phyloP scores from a whole-genome alignment of 2,888 invertebrate genomes.

The Machimus rusticus region DNA sequence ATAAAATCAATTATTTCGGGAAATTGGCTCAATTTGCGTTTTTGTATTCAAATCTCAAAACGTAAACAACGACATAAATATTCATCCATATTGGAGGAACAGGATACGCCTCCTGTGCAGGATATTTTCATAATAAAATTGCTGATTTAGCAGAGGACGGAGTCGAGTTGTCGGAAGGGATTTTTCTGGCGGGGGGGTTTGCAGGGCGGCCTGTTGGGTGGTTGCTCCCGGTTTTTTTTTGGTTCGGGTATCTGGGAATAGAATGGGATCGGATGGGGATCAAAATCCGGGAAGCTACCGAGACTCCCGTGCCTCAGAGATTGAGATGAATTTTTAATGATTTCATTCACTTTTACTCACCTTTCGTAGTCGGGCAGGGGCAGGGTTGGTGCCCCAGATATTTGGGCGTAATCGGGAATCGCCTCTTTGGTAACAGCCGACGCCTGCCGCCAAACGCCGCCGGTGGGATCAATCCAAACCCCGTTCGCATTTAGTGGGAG shows the following conservation, averaged over 20 bases:
- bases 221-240: background rate
- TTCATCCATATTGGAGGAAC: slow-evolving; percentile 30
- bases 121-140: slow-evolving; percentile 29
- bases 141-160: slow-evolving; percentile 20
- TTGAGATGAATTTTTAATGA: slow-evolving; percentile 42
- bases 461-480: slow-evolving; percentile 63
- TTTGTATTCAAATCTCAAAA: slow-evolving; percentile 37
- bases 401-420: slow-evolving; percentile 63
- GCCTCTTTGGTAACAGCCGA: slow-evolving; percentile 60
- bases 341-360: slow-evolving; percentile 53
- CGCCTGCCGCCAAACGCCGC: slow-evolving; percentile 63
- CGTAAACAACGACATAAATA: slow-evolving; percentile 41
- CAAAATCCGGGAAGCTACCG: background rate
- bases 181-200: background rate
- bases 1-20: slow-evolving; percentile 42
- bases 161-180: background rate
- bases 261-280: background rate
- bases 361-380: slow-evolving; percentile 63
- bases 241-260: background rate
- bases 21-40: slow-evolving; percentile 41
- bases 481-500: slow-evolving; percentile 61
- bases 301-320: background rate
- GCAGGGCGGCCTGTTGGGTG: background rate
- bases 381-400: slow-evolving; percentile 56
- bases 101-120: background rate